Percentiles rank a stretch among this genome's conserved stretches.
These are phyloP conservation scores for Pelecanoides urinatrix DNA, from an alignment of 2,113 vertebrate genomes.

Conservation along the genomic window DNA sequence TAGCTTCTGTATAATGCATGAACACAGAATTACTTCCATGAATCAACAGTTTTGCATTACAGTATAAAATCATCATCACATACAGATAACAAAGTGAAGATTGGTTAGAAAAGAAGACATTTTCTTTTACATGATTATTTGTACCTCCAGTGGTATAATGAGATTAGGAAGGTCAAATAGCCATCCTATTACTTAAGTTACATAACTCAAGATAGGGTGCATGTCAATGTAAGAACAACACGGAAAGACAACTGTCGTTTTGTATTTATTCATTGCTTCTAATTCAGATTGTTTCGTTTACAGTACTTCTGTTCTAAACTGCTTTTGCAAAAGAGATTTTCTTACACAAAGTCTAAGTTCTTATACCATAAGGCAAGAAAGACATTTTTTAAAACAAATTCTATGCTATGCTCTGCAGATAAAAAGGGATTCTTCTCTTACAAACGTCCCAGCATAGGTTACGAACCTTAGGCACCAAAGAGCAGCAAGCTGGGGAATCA, in stretches of 20 bases:
- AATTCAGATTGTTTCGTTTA: not conserved
- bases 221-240: not conserved
- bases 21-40: conserved; percentile 38
- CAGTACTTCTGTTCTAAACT: not conserved
- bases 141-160: not conserved
- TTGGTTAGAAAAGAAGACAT: not conserved
- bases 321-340: not conserved
- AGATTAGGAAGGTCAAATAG: conserved; percentile 38
- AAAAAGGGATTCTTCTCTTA: not conserved
- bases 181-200: conserved; percentile 19
- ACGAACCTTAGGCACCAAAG: not conserved
- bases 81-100: not conserved
- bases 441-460: not conserved
- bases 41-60: conserved; percentile 40
- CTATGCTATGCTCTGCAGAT: not conserved
- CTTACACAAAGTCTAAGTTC: not conserved
- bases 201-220: not conserved
- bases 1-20: conserved; percentile 34
- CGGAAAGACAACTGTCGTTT: not conserved
- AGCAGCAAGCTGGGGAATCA: not conserved
- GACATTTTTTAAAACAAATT: not conserved
- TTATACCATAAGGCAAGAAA: not conserved
- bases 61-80: not conserved
- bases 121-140: not conserved
- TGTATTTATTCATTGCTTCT: not conserved